Conservation (phyloP, 2,797 vertebrate species). For the Poeciliopsis infans region DNA sequence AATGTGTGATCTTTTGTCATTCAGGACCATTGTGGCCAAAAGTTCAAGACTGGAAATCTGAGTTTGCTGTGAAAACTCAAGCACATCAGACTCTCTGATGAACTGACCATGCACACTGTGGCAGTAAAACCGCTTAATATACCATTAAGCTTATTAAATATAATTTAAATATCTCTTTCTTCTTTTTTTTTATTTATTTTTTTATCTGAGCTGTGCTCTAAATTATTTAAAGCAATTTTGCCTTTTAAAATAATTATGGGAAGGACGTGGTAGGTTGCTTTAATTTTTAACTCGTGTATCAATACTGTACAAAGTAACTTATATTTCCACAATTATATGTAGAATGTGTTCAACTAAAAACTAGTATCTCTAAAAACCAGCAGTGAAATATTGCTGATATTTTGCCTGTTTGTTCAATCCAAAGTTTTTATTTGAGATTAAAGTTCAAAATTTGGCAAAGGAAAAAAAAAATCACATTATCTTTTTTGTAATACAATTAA, state of each 20-base stretch:
- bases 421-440: background rate
- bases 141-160: background rate
- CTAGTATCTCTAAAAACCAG: background rate
- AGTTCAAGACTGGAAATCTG: background rate
- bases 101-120: background rate
- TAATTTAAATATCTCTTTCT: background rate
- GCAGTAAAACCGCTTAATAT: background rate
- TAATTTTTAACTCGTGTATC: background rate
- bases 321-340: background rate
- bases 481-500: background rate
- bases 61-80: background rate
- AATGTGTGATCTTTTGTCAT: background rate
- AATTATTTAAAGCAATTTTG: background rate
- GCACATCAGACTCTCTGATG: background rate
- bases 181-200: background rate
- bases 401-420: background rate
- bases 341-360: background rate
- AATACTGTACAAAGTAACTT: background rate
- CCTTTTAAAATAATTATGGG: background rate
- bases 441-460: background rate
- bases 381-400: background rate
- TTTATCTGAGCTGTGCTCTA: background rate
- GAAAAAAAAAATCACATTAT: too few species aligned
- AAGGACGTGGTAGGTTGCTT: background rate
- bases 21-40: background rate